These are phyloP conservation scores for Marmota flaviventris DNA, from an alignment of 2,113 vertebrate species.

Conservation along the genomic window DNA sequence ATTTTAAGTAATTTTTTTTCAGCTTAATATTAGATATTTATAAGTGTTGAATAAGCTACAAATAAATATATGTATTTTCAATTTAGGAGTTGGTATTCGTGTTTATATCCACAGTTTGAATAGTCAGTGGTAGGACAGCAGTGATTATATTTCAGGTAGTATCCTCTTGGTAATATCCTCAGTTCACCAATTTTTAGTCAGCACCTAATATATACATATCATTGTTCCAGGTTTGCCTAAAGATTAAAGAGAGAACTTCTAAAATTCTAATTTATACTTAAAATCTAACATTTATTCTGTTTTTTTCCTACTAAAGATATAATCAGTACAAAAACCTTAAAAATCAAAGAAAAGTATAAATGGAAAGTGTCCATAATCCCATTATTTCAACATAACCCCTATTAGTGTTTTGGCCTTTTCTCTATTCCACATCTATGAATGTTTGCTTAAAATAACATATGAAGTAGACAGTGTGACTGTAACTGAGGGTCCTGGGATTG, in stretches of 20 bases:
- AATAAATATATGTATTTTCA: neutral
- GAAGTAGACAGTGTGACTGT: neutral
- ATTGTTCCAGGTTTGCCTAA: slow-evolving; percentile 22
- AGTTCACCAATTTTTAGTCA: slow-evolving; percentile 2
- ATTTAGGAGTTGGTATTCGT: neutral
- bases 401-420: neutral
- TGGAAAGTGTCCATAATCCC: neutral
- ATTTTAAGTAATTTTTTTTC: slow-evolving; percentile 28
- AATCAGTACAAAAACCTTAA: slow-evolving; percentile 21
- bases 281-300: neutral
- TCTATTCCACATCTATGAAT: neutral
- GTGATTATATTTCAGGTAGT: neutral
- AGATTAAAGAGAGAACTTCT: neutral
- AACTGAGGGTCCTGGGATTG: too few species aligned
- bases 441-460: neutral
- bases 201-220: neutral
- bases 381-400: neutral
- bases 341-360: slow-evolving; percentile 53
- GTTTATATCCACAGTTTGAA: neutral
- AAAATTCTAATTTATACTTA: slow-evolving; percentile 34
- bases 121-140: neutral
- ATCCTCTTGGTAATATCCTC: neutral
- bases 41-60: neutral
- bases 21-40: neutral
- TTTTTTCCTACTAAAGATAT: neutral